Conservation (phyloP, 2,113 vertebrate species). For the Charina bottae region DNA sequence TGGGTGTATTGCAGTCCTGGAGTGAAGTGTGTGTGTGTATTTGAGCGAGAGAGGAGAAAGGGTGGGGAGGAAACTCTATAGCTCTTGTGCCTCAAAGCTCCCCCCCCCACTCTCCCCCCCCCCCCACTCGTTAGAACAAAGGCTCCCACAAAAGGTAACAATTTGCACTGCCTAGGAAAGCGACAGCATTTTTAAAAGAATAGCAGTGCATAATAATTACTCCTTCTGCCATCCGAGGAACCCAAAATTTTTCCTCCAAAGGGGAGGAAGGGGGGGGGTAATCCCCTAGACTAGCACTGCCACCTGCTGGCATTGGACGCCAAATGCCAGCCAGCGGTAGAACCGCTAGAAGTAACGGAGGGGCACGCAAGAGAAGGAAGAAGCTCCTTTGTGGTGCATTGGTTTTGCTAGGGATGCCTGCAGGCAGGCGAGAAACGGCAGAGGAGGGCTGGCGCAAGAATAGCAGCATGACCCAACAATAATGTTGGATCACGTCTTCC, state of each 20-base stretch:
- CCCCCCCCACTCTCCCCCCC: background rate
- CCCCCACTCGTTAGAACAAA: background rate
- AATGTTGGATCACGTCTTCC: too few species aligned
- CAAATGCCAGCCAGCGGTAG: background rate
- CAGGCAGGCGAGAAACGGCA: background rate
- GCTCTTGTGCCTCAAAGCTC: background rate
- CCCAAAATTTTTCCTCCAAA: background rate
- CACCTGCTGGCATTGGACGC: background rate
- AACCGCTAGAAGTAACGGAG: background rate
- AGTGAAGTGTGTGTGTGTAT: background rate
- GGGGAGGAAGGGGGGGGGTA: accelerated
- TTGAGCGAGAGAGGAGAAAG: background rate
- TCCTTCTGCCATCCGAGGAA: background rate
- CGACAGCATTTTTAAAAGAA: background rate
- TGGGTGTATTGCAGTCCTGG: background rate
- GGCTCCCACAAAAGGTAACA: accelerated
- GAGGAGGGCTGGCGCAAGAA: background rate
- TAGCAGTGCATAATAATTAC: background rate
- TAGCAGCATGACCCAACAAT: background rate
- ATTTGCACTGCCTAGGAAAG: accelerated
- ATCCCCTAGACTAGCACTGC: background rate
- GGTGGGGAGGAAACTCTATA: too few species aligned
- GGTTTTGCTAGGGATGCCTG: background rate
- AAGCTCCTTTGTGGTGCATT: background rate
- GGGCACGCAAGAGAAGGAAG: background rate